Conservation (phyloP, 1,140 invertebrate species). For the Hestina assimilis region DNA sequence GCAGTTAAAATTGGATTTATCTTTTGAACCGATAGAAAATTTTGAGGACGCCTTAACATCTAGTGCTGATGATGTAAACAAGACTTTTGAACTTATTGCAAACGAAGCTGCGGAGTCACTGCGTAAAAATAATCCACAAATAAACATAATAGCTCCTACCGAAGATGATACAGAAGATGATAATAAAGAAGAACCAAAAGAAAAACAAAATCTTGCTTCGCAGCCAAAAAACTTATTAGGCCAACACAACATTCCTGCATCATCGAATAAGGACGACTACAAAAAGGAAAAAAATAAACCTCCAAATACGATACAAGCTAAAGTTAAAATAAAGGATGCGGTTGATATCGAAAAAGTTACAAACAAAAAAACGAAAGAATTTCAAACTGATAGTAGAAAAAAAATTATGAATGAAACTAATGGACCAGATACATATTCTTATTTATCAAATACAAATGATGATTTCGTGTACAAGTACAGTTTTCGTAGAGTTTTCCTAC, state of each 20-base stretch:
- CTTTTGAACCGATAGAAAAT: slow-evolving; percentile 60
- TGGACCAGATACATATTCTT: slow-evolving; percentile 38
- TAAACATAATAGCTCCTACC: slow-evolving; percentile 55
- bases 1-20: slow-evolving; percentile 11
- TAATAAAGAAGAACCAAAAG: slow-evolving; percentile 27
- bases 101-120: slow-evolving; percentile 37
- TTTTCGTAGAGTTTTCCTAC: slow-evolving; percentile 73
- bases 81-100: slow-evolving; percentile 69
- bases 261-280: slow-evolving; percentile 76
- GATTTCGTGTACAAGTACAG: slow-evolving; percentile 76
- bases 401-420: slow-evolving; percentile 43
- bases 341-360: slow-evolving; percentile 48
- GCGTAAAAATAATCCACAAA: slow-evolving; percentile 47
- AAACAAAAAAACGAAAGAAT: slow-evolving; percentile 51
- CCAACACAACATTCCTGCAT: slow-evolving; percentile 74
- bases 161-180: slow-evolving; percentile 49
- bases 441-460: slow-evolving; percentile 51
- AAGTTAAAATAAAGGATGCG: slow-evolving; percentile 69
- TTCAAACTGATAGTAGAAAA: slow-evolving; percentile 45
- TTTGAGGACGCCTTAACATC: slow-evolving; percentile 71
- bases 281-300: slow-evolving; percentile 77
- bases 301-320: slow-evolving; percentile 56
- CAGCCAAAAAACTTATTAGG: slow-evolving; percentile 79
- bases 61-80: slow-evolving; percentile 62
- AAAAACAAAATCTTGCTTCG: slow-evolving; percentile 52